Evolutionary conservation across 2,113 vertebrate species (phyloP).

Genomic region (Sisor rabdophorus): DNA sequence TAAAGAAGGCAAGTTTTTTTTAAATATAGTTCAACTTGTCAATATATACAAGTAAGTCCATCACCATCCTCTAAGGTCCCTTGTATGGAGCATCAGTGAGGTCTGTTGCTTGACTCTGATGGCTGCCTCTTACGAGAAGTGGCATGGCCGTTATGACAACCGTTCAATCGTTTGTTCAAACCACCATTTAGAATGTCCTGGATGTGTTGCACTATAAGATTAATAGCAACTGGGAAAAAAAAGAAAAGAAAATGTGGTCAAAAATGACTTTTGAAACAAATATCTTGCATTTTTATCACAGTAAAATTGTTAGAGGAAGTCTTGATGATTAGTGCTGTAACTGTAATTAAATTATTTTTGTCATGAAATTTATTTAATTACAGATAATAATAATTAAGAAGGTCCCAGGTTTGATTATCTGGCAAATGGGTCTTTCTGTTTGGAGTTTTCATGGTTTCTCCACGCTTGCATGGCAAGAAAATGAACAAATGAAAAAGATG

Average conservation of each 20-base stretch:
- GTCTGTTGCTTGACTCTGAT: conserved; percentile 85
- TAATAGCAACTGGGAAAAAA: conserved; percentile 83
- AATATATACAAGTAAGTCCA: conserved; percentile 43
- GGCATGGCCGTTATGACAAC: conserved; percentile 74
- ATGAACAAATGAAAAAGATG: no score
- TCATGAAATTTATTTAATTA: not conserved
- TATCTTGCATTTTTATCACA: not conserved
- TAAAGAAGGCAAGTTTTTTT: conserved; percentile 48
- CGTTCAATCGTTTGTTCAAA: conserved; percentile 81
- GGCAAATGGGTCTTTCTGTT: no score
- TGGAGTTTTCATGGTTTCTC: no score
- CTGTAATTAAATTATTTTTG: not conserved
- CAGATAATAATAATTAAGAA: no score
- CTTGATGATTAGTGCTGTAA: not conserved
- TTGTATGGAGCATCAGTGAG: conserved; percentile 72
- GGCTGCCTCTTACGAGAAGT: conserved; percentile 73
- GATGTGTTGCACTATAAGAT: conserved; percentile 94
- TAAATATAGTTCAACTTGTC: conserved; percentile 50
- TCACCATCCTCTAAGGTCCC: not conserved
- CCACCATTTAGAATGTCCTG: conserved; percentile 92
- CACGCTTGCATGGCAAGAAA: no score
- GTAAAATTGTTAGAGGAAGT: not conserved
- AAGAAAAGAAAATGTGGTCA: not conserved
- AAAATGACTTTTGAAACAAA: not conserved
- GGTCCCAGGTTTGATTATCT: no score